phyloP scores from a whole-genome alignment of 1,140 invertebrate species.

The Asobara japonica region DNA sequence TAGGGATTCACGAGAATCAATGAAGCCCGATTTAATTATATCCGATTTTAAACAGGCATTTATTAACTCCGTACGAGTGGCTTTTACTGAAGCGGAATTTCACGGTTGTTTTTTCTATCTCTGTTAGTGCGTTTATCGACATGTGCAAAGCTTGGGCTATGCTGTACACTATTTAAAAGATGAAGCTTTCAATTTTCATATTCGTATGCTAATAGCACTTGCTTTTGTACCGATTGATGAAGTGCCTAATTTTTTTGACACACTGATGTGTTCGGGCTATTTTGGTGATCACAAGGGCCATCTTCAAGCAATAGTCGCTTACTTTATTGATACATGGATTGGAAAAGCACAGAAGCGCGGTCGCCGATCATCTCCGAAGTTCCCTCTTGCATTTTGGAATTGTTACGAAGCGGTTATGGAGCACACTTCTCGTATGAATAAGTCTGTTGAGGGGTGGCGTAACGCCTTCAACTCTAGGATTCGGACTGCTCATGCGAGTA shows the following conservation, averaged over 20 bases:
- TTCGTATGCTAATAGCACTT: too few relatives aligned
- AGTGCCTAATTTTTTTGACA: not conserved
- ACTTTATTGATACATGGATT: slow-evolving; percentile 23
- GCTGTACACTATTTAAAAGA: not conserved
- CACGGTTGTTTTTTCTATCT: slow-evolving; percentile 39
- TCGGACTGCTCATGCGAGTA: not conserved
- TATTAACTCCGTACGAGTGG: too few relatives aligned
- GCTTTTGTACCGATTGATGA: not conserved
- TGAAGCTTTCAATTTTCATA: not conserved
- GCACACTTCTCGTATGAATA: not conserved
- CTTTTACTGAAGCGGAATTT: too few relatives aligned
- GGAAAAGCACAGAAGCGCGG: too few relatives aligned
- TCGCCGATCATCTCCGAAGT: too few relatives aligned
- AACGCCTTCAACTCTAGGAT: slow-evolving; percentile 1
- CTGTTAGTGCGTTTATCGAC: slow-evolving; percentile 10
- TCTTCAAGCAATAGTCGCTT: not conserved
- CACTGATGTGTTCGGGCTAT: not conserved
- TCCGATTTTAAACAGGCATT: too few relatives aligned
- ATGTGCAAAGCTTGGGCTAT: not conserved
- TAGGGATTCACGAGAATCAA: too few relatives aligned
- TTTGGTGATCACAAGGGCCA: not conserved
- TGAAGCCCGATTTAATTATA: too few relatives aligned
- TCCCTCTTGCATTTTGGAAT: slow-evolving; percentile 19
- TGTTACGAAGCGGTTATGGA: not conserved
- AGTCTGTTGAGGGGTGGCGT: slow-evolving; percentile 17